Evolutionary conservation across 2,113 vertebrate species (phyloP).

Genomic region (Psittacara wagleri): DNA sequence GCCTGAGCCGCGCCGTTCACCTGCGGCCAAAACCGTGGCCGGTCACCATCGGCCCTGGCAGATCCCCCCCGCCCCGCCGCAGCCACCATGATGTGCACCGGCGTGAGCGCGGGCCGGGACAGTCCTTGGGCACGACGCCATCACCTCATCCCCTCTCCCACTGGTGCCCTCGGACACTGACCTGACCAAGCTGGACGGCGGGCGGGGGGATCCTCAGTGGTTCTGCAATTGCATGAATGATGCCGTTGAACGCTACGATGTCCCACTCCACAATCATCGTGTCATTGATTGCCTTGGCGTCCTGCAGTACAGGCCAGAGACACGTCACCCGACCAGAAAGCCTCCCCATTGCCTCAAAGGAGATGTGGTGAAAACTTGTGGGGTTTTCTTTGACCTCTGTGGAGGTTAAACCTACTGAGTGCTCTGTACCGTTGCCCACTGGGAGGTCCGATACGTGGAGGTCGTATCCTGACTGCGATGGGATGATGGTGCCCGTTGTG

Average conservation of each 20-base stretch:
- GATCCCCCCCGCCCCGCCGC: rapidly evolving
- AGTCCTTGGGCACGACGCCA: rapidly evolving
- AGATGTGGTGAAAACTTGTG: not conserved
- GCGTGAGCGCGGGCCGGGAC: rapidly evolving
- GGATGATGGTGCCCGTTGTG: conserved; percentile 73
- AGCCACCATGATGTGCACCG: not conserved
- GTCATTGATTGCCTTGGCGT: conserved; percentile 78
- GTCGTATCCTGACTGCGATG: conserved; percentile 80
- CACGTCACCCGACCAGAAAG: not conserved
- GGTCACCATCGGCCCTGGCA: not conserved
- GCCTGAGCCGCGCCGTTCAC: not conserved
- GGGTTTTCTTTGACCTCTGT: not conserved
- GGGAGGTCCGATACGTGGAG: conserved; percentile 67
- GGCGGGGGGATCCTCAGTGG: conserved; percentile 78
- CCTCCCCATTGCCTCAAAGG: not conserved
- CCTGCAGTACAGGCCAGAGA: conserved; percentile 49
- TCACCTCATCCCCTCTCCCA: rapidly evolving
- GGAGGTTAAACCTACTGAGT: conserved; percentile 19
- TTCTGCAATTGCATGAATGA: conserved; percentile 87
- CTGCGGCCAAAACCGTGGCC: not conserved
- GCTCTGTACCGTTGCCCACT: conserved; percentile 57
- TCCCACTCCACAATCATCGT: conserved; percentile 85
- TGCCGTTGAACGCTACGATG: conserved; percentile 88
- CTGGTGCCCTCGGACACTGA: rapidly evolving
- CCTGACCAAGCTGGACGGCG: conserved; percentile 32